A percentile compares a stretch with the other conserved stretches of the same genome.
phyloP scores from a whole-genome alignment of 2,113 vertebrate genomes.

The Aegotheles bennettii region DNA sequence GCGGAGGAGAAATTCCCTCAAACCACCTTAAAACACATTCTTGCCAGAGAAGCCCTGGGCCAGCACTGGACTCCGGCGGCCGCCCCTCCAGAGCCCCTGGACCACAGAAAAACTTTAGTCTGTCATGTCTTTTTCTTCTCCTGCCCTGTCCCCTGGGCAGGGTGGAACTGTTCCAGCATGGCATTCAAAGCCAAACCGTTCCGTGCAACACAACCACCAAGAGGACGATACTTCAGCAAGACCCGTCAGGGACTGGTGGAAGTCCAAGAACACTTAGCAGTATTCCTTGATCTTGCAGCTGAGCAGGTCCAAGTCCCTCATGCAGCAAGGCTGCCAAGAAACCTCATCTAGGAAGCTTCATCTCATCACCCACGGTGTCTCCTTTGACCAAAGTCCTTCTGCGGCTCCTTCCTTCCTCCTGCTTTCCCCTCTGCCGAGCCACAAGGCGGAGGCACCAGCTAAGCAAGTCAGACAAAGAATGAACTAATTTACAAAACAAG shows the following conservation, averaged over 20 bases:
- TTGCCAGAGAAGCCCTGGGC: neutral
- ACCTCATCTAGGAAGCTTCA: neutral
- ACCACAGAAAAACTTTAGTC: neutral
- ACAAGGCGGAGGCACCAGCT: neutral
- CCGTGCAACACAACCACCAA: too few species aligned
- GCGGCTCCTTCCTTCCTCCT: rapidly evolving
- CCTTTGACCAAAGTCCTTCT: rapidly evolving
- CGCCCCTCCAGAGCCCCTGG: rapidly evolving
- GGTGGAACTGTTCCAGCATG: neutral
- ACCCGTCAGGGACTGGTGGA: neutral
- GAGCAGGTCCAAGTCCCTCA: neutral
- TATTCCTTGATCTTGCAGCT: neutral
- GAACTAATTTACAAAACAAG: neutral
- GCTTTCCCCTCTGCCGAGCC: neutral
- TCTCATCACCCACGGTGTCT: neutral
- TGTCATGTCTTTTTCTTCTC: neutral
- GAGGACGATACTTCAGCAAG: rapidly evolving
- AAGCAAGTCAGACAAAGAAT: neutral
- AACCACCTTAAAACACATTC: neutral
- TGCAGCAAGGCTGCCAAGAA: neutral
- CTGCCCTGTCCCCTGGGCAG: neutral
- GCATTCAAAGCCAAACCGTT: neutral
- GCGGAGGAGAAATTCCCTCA: neutral
- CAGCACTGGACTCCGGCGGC: neutral
- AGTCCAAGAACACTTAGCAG: neutral